Conservation (phyloP, 2,888 invertebrate species). For the Hypomecis punctinalis region DNA sequence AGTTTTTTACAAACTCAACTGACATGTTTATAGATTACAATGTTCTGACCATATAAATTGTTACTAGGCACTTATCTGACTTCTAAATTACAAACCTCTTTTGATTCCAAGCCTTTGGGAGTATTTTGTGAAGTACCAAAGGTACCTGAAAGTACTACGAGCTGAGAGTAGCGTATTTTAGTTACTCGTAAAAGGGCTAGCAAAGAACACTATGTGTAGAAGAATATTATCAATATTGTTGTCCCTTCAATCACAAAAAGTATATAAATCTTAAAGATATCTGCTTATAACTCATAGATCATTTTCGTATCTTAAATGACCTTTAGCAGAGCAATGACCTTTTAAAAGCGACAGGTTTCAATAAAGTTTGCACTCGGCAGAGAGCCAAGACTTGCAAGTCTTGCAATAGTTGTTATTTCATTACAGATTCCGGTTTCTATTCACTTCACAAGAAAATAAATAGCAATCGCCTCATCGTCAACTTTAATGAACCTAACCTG, state of each 20-base stretch:
- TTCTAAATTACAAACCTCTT: too few species aligned
- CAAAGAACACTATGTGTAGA: too few species aligned
- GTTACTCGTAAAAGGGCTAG: too few species aligned
- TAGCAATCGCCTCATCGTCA: conserved; percentile 33
- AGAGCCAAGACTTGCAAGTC: conserved; percentile 8
- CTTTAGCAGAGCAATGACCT: conserved; percentile 14
- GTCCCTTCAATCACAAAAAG: background rate
- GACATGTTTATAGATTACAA: too few species aligned
- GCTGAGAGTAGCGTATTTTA: too few species aligned
- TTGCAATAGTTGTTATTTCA: conserved; percentile 16
- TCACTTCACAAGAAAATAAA: conserved; percentile 29
- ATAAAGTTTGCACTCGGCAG: conserved; percentile 14
- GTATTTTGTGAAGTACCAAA: too few species aligned
- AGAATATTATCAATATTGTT: too few species aligned
- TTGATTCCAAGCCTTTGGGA: too few species aligned
- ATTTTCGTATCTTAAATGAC: conserved; percentile 9
- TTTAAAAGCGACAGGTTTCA: conserved; percentile 13
- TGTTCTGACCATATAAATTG: too few species aligned
- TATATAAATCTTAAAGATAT: background rate
- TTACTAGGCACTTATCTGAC: too few species aligned
- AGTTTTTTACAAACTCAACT: conserved; percentile 1
- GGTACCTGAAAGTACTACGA: too few species aligned
- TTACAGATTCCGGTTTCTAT: conserved; percentile 22
- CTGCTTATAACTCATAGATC: background rate
- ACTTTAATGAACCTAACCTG: conserved; percentile 40